Evolutionary conservation across 2,797 vertebrate genomes (phyloP).

Genomic region (Trachops cirrhosus): DNA sequence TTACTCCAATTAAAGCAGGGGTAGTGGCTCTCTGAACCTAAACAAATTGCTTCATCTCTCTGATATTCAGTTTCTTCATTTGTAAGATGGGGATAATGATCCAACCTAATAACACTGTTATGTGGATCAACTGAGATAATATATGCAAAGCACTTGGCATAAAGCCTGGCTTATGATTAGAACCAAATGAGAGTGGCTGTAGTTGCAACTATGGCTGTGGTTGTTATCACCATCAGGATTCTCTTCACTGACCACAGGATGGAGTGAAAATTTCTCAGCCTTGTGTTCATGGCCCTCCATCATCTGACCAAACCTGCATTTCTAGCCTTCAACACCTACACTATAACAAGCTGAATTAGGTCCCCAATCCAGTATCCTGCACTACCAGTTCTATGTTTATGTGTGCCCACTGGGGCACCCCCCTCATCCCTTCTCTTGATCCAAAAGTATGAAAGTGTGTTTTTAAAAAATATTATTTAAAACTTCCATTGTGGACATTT

Average conservation of each 20-base stretch:
- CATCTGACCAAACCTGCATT: conserved; percentile 17
- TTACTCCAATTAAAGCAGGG: background rate
- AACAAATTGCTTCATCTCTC: conserved; percentile 12
- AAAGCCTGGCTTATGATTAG: background rate
- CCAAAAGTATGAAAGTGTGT: background rate
- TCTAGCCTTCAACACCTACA: background rate
- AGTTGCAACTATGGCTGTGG: background rate
- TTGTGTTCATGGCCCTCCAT: background rate
- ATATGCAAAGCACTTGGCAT: background rate
- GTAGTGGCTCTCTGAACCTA: background rate
- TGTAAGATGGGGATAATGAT: background rate
- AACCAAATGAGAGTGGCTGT: background rate
- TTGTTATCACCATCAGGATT: background rate
- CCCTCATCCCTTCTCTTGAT: background rate
- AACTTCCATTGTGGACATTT: background rate
- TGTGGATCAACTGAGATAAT: background rate
- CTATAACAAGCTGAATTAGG: background rate
- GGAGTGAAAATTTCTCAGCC: conserved; percentile 7
- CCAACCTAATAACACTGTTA: background rate
- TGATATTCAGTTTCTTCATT: conserved; percentile 32
- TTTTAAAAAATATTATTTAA: background rate
- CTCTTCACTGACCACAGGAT: background rate
- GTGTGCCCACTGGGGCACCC: background rate
- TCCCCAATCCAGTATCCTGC: background rate
- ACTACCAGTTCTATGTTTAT: background rate